Base-by-base conservation (phyloP, 2,888 invertebrate species). In the Cataglyphis cursor region DNA sequence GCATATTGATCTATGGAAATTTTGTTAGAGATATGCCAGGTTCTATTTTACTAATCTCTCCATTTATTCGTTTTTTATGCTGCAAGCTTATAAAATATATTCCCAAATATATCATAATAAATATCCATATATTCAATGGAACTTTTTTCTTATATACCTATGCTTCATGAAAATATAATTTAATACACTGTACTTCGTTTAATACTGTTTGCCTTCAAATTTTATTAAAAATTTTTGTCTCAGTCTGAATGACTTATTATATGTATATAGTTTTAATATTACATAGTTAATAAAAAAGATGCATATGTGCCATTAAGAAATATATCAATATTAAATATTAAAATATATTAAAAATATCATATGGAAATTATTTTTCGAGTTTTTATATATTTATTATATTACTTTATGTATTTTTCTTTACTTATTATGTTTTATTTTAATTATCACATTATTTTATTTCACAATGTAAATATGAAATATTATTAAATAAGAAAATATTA, bases 111-210 rank as follows among this genome's bases (percentile, higher is more conserved):
- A 57, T 70, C 8, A n/a, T 51, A 51, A 51, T 51, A 70, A 76
- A 57, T 83, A 44, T 72, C 41, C 70, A 76, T 31, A 31, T 31
- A 35, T 41, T 35, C 35, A 82, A 83, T 81, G 75, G 85, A 89
- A 83, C 83, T 74, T 84, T 65, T 57, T 78, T n/a, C 12, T 24
- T 18, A 35, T 35, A 59, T 65, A 54, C 51, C 35, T 84, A 83
- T 21, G 62, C 65, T 76, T 84, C 82, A 44, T 78, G 31, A 10
- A 80, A 84, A 82, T 85, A 84, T 84, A 82, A 74, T 54, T 84
- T 92, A 92, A 92, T 92, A 92, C 90, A 88, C 84, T 35, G 35
- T 35, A 35, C 6, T 35, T 35, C 35, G 35, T 35, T 35, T 35
- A 35, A 35, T 35, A 35, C 87, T 88, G 57, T 70, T 91, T 90